phyloP scores from a whole-genome alignment of 2,797 vertebrate genomes.

The Rhynchonycteris naso region DNA sequence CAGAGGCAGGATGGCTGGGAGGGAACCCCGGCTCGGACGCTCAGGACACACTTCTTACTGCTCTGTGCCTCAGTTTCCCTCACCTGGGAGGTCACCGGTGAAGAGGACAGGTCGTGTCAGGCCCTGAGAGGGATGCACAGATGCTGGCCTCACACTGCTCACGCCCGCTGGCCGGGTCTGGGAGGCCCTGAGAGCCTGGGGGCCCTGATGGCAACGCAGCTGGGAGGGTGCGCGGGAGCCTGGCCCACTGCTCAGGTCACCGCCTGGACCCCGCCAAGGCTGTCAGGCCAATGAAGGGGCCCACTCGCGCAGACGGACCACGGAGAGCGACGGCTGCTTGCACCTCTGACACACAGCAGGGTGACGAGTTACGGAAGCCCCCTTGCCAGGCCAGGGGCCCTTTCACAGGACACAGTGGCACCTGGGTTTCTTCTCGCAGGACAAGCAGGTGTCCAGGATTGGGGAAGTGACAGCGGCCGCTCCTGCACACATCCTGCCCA shows the following conservation, averaged over 20 bases:
- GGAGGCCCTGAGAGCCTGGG: not conserved
- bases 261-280: not conserved
- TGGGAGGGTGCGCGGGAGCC: not conserved
- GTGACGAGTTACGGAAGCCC: not conserved
- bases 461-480: not conserved
- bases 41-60: not conserved
- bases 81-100: rapidly evolving
- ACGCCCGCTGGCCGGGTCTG: not conserved
- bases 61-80: not conserved
- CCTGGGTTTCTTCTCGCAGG: not conserved
- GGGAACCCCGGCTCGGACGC: not conserved
- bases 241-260: not conserved
- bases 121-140: not conserved
- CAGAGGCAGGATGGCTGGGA: not conserved
- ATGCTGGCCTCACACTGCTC: not conserved
- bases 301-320: not conserved
- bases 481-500: not conserved
- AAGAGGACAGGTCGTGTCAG: not conserved
- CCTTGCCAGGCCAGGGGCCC: not conserved
- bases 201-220: not conserved
- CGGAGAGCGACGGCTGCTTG: not conserved
- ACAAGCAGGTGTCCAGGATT: not conserved
- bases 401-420: not conserved
- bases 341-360: not conserved
- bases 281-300: too few relatives aligned